Percentiles rank a stretch among this genome's conserved stretches.
Conservation (phyloP, 2,888 invertebrate genomes). For the Chrysolina haemoptera region DNA sequence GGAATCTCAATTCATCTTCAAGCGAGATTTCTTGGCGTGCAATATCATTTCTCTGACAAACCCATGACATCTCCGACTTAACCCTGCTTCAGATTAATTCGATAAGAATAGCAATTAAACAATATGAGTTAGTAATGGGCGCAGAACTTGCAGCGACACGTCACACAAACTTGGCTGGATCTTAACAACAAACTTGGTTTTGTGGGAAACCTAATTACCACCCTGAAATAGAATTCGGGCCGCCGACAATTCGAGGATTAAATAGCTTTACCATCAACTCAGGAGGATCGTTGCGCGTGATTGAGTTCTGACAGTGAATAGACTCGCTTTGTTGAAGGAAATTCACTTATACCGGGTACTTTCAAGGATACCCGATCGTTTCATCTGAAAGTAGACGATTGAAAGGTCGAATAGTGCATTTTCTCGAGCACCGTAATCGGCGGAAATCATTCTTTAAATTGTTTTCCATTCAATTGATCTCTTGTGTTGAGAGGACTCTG, state of each 20-base stretch:
- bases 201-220: slow-evolving; percentile 63
- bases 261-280: slow-evolving; percentile 55
- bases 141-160: slow-evolving; percentile 62
- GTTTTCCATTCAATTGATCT: no score
- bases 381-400: neutral
- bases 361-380: neutral
- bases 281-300: slow-evolving; percentile 53
- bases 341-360: slow-evolving; percentile 25
- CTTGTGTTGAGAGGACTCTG: no score
- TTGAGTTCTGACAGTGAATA: slow-evolving; percentile 52
- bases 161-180: slow-evolving; percentile 61
- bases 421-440: no score
- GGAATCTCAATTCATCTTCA: neutral
- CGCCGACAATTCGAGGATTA: slow-evolving; percentile 60
- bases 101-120: slow-evolving; percentile 64
- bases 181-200: slow-evolving; percentile 63
- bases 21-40: neutral
- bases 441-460: no score
- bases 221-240: slow-evolving; percentile 50
- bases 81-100: slow-evolving; percentile 52
- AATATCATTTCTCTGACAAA: slow-evolving; percentile 3
- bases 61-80: slow-evolving; percentile 38
- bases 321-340: slow-evolving; percentile 42
- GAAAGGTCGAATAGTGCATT: neutral
- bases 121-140: slow-evolving; percentile 61